Conservation (phyloP, 2,113 vertebrate genomes). For the Etheostoma cragini region DNA sequence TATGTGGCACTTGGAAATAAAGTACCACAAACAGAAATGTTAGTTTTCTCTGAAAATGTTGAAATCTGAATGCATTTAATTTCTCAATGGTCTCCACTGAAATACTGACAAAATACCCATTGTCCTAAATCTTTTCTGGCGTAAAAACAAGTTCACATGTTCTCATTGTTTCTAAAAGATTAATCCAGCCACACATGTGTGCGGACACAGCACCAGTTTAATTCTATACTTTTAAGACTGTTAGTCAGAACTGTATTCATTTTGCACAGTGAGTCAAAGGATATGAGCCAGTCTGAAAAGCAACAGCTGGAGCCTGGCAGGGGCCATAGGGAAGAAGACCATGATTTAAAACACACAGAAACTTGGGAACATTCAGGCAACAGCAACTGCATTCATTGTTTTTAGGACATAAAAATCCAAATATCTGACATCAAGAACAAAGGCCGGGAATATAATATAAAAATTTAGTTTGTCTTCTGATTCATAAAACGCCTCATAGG, state of each 20-base stretch:
- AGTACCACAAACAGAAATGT: slow-evolving; percentile 47
- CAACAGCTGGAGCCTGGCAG: slow-evolving; percentile 44
- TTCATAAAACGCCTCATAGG: slow-evolving; percentile 8
- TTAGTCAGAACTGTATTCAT: slow-evolving; percentile 45
- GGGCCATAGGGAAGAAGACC: slow-evolving; percentile 19
- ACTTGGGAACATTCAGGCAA: slow-evolving; percentile 18
- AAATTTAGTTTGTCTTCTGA: too few species aligned
- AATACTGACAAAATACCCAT: slow-evolving; percentile 54
- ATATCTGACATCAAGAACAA: slow-evolving; percentile 28
- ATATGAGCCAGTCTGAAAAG: slow-evolving; percentile 47
- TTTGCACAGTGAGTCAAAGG: slow-evolving; percentile 60
- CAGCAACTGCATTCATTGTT: background rate
- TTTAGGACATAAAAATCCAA: slow-evolving; percentile 29
- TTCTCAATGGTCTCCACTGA: slow-evolving; percentile 46
- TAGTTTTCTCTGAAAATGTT: slow-evolving; percentile 52
- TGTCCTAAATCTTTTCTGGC: slow-evolving; percentile 44
- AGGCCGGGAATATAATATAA: slow-evolving; percentile 14
- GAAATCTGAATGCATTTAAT: slow-evolving; percentile 36
- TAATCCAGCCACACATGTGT: slow-evolving; percentile 61
- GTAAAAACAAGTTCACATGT: slow-evolving; percentile 55
- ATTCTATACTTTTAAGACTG: slow-evolving; percentile 25
- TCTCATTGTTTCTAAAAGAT: slow-evolving; percentile 63
- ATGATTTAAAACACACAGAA: slow-evolving; percentile 54
- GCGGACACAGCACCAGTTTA: slow-evolving; percentile 23
- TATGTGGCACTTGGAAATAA: slow-evolving; percentile 48